These are phyloP conservation scores for Carterocephalus palaemon DNA, from an alignment of 2,888 invertebrate species.

Conservation along the genomic window DNA sequence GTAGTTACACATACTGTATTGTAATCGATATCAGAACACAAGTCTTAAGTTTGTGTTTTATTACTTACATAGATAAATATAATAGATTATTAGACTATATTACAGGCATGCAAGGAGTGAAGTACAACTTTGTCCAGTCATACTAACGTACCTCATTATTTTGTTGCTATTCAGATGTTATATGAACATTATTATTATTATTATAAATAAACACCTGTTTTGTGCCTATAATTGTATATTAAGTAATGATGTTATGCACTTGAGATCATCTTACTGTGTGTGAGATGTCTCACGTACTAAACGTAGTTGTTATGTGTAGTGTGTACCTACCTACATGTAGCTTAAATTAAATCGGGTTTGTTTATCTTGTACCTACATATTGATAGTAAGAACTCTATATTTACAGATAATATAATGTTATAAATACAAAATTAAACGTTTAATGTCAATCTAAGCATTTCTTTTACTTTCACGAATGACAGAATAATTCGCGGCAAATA, in stretches of 20 bases:
- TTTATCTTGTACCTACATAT: slow-evolving; percentile 70
- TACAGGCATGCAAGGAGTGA: slow-evolving; percentile 17
- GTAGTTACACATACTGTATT: slow-evolving; percentile 62
- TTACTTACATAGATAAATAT: slow-evolving; percentile 14
- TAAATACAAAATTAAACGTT: slow-evolving; percentile 76
- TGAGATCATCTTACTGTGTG: slow-evolving; percentile 60
- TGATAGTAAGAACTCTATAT: slow-evolving; percentile 75
- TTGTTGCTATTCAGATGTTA: slow-evolving; percentile 62
- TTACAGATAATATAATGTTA: slow-evolving; percentile 80
- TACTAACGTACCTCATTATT: slow-evolving; percentile 49
- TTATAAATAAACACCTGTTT: slow-evolving; percentile 53
- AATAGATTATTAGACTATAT: too few species aligned
- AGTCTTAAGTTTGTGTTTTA: slow-evolving; percentile 26
- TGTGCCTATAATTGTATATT: slow-evolving; percentile 69
- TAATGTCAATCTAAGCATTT: slow-evolving; percentile 40
- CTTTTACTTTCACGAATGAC: too few species aligned
- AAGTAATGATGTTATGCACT: slow-evolving; percentile 66
- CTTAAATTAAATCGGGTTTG: slow-evolving; percentile 69
- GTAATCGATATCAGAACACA: slow-evolving; percentile 37
- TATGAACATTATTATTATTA: slow-evolving; percentile 50
- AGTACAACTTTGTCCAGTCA: slow-evolving; percentile 27
- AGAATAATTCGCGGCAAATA: too few species aligned
- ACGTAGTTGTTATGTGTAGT: slow-evolving; percentile 63
- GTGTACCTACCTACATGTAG: too few species aligned
- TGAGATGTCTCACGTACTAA: slow-evolving; percentile 59